phyloP scores from a whole-genome alignment of 2,113 vertebrate species.

The Bambusicola thoracicus region DNA sequence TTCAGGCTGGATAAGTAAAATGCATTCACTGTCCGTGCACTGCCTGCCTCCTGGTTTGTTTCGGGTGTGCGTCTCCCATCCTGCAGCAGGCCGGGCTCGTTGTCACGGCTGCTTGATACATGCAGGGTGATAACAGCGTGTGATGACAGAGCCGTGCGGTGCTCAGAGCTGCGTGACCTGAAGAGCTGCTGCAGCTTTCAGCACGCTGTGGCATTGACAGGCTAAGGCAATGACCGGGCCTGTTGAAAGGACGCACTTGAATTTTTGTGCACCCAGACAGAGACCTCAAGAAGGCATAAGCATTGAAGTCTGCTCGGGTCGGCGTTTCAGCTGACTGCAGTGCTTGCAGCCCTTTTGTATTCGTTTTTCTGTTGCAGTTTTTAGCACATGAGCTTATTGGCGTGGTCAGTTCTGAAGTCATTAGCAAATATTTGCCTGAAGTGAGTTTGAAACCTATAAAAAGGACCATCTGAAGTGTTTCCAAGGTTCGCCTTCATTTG shows the following conservation, averaged over 20 bases:
- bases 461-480: conserved; percentile 8
- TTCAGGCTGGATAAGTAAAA: background rate
- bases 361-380: background rate
- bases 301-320: background rate
- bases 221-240: background rate
- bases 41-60: background rate
- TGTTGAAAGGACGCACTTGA: background rate
- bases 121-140: background rate
- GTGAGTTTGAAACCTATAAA: conserved; percentile 13
- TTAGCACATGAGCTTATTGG: conserved; percentile 11
- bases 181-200: background rate
- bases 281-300: background rate
- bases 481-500: conserved; percentile 10
- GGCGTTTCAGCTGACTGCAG: background rate
- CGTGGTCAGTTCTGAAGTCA: background rate
- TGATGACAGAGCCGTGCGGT: background rate
- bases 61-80: background rate
- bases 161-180: background rate
- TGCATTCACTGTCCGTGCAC: background rate
- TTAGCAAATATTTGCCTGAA: conserved; percentile 15
- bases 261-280: background rate
- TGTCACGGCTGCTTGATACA: background rate
- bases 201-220: background rate
- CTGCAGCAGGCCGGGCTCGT: background rate
- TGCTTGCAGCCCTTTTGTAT: background rate